Evolutionary conservation across 2,888 invertebrate genomes (phyloP), one percentile per base, ranked within the genome.

Genomic region (Chirona hameri): DNA sequence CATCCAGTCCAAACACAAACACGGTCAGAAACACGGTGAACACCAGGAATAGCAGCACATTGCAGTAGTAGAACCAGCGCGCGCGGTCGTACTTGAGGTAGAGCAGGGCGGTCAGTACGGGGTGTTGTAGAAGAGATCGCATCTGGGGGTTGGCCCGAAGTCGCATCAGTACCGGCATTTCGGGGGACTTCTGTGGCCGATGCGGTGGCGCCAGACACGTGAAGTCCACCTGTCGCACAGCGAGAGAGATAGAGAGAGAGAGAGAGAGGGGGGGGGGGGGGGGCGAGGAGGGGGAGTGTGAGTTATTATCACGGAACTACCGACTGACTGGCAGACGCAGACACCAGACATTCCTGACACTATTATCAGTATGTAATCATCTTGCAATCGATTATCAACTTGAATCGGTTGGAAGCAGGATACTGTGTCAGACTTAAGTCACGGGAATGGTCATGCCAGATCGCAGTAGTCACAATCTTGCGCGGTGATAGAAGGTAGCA

Each of bases 1-100:
- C 76, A 39, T 76, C 76, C 46, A 76, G 24, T 0, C 76, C 76
- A 12, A 76, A 76, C 76, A 46, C 76, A 24, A 46, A 46, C 76
- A 76, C 21, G 24, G 76, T 76, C 76, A 76, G 39, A 39, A 76
- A 24, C 76, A 76, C 18, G 18, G 76, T n/a, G 39, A 76, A 46
- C 7, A 5, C 9, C 46, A 76, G 24, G 3, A n/a, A 24, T 24
- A 24, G 5, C 76, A 24, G 24, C 76, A 76, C 46, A 39, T 76
- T 27, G 5, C 18, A 10, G 76, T 76, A 76, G 76, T 76, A 46
- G 46, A 39, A 31, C 12, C 27, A 24, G 76, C 76, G 76, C 24
- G 39, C 76, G 39, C 76, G 76, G 76, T 76, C 46, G 76, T 76
- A 76, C 76, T 76, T 76, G 39, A 76, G 76, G 76, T 76, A 76